Base-by-base conservation (phyloP, 2,113 vertebrate genomes). In the Hippocampus barbouri region DNA sequence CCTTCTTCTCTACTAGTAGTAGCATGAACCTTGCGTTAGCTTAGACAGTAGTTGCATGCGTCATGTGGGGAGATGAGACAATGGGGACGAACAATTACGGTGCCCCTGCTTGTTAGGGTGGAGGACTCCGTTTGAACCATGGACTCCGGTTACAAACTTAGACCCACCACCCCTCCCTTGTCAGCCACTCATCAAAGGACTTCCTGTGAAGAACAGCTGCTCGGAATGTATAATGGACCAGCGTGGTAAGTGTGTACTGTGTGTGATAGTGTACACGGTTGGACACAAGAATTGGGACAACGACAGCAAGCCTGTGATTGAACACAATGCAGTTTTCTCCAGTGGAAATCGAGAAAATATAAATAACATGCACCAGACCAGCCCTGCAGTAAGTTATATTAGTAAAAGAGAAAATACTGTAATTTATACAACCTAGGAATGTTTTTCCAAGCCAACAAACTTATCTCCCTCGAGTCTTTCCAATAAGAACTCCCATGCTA, bases 11-110 rank as follows among this genome's bases (percentile, higher is more conserved):
- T 89, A 85, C 67, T 81, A 80, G 85, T 85, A 82, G 78, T 78
- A 88, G 83, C 89, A 89, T 90, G 88, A 82, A 80, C 72, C 67
- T 84, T 79, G 83, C 89, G 81, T 90, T 87, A 80, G 85, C 75
- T 73, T 92, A 87, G 81, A 83, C 23, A 16, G 64, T 66, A 68
- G 23, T 85, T 82, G 88, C 86, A 90, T 90, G 89, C 84, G 84
- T 78, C 77, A 4, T 38, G 34, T 1, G 66, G 66, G 77, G 70
- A 74, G 64, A 27, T 5, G 72, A 68, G 75, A 83, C 69, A 68
- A 76, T 41, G 45, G n/a, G 12, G 43, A 54, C 21, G 21, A n/a
- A 56, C 53, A 7, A 4, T n/a, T 23, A n/a, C 21, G 14, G 43
- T 18, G 18, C 79, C 83, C 82, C 73, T 54, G 77, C 75, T 80